Base-by-base conservation (phyloP, 1,140 invertebrate genomes). In the Lepeophtheirus salmonis region DNA sequence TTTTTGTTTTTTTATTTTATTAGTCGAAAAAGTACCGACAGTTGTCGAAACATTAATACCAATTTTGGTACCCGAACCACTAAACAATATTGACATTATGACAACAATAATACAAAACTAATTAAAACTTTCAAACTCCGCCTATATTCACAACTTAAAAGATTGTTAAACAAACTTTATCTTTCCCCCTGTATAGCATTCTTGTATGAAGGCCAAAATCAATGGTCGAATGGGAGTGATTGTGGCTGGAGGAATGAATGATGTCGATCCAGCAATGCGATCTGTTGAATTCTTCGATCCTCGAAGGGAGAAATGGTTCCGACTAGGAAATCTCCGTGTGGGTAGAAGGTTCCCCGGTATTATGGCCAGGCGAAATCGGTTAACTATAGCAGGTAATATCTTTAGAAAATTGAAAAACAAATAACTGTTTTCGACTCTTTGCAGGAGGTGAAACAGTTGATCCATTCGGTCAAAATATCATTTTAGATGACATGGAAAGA, bases 401-500 rank as follows among this genome's bases (percentile, higher is more conserved):
- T n/a, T 17, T 6, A 41, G 30, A 10, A 41, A 10, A 10, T 41
- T n/a, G n/a, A 6, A 41, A 41, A 6, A 41, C 30, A 10, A 6
- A 10, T 6, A 41, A 41, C n/a, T n/a, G n/a, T 41, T 41, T n/a
- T 41, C 30, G 1, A 54, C 54, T 56, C 20, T 12, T 57, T 57
- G 14, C 16, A 26, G 55, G 55, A 16, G 55, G 55, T 17, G 55
- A 57, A 24, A 3, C 22, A 2, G 25, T 23, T 1, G 55, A 57
- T 41, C 25, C 16, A 12, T 26, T 57, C n/a, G 55, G 55, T 2
- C 55, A 41, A 12, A 48, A 14, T 17, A 30, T 57, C 55, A 4
- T 57, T 25, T n/a, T 57, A 23, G 55, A 57, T 30, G 2, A 20
- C 21, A 57, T 57, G 55, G 55, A 57, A 57, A 57, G 20, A 17